A percentile compares a stretch with the other conserved stretches of the same genome.
These are phyloP conservation scores for Neuroterus valhalla DNA, from an alignment of 1,140 invertebrate genomes.

Conservation along the genomic window DNA sequence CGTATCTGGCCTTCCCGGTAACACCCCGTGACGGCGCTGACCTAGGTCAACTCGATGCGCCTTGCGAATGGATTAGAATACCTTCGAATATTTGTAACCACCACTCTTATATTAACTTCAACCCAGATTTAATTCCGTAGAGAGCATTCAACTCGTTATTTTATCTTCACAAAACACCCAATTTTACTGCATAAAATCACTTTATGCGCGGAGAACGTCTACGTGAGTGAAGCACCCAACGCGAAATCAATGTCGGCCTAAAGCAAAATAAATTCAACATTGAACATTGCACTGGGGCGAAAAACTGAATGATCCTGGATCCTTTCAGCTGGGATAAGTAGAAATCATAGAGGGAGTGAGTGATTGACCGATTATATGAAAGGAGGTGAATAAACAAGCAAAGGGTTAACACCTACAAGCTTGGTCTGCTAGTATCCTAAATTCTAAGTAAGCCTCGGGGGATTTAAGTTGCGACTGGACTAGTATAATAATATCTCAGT, in stretches of 20 bases:
- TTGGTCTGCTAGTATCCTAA: neutral
- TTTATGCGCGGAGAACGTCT: neutral
- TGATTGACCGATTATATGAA: neutral
- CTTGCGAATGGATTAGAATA: conserved; percentile 27
- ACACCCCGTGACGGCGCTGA: conserved; percentile 20
- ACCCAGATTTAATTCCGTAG: no score
- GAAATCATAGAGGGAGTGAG: neutral
- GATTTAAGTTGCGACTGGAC: conserved; percentile 4
- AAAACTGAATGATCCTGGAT: neutral
- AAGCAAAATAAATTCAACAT: neutral
- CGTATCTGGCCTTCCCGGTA: conserved; percentile 1
- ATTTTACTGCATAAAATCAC: neutral
- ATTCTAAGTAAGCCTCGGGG: neutral
- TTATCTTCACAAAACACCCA: neutral
- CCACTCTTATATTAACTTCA: no score
- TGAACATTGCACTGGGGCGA: neutral
- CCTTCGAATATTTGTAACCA: neutral
- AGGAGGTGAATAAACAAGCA: conserved; percentile 14
- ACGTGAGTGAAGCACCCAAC: neutral
- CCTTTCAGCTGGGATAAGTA: neutral
- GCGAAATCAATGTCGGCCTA: conserved; percentile 16
- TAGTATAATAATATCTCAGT: conserved; percentile 23
- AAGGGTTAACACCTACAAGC: conserved; percentile 2
- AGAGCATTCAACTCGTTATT: no score
- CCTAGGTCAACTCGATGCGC: conserved; percentile 10